A percentile compares a stretch with the other conserved stretches of the same genome.
phyloP scores from a whole-genome alignment of 1,140 invertebrate species.

The Chironomus tepperi region DNA sequence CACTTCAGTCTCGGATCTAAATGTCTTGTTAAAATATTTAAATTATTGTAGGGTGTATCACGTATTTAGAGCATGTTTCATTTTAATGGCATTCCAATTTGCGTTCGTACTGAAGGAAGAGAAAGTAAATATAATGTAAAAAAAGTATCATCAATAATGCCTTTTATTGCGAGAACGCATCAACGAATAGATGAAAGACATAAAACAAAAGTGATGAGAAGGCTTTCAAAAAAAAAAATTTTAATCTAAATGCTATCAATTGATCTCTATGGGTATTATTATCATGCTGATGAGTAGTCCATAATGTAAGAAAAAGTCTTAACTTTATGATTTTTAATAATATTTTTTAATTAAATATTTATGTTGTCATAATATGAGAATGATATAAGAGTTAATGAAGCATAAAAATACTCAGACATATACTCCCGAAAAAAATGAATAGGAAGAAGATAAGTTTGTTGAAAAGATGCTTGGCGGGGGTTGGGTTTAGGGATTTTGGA shows the following conservation, averaged over 20 bases:
- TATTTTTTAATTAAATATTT: background rate
- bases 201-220: no score
- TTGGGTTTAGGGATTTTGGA: no score
- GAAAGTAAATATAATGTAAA: no score
- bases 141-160: background rate
- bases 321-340: no score
- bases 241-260: background rate
- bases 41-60: background rate
- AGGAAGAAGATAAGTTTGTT: no score
- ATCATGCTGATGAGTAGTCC: background rate
- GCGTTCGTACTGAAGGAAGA: background rate
- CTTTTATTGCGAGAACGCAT: conserved; percentile 10
- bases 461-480: no score
- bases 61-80: conserved; percentile 1
- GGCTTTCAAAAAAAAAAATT: background rate
- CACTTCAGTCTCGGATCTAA: background rate
- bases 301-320: no score
- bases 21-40: background rate
- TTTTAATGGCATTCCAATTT: background rate
- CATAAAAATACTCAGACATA: background rate
- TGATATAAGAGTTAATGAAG: background rate
- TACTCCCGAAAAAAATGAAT: no score
- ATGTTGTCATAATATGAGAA: background rate
- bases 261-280: background rate
- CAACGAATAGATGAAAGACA: no score